These are phyloP conservation scores for Drosophila robusta DNA, from an alignment of 2,888 invertebrate genomes.

Conservation along the genomic window DNA sequence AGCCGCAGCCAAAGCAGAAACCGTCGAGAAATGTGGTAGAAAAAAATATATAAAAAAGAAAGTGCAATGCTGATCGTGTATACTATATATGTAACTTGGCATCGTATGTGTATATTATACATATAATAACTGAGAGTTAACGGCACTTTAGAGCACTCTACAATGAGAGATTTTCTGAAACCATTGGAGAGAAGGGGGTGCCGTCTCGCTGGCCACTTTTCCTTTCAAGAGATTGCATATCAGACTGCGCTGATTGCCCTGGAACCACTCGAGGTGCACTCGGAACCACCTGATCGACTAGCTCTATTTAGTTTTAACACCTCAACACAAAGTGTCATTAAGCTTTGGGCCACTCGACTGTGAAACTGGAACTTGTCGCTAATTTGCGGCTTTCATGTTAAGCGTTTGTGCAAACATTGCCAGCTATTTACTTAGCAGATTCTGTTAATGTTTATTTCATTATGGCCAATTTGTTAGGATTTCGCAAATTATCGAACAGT, in stretches of 20 bases:
- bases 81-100: slow-evolving; percentile 7
- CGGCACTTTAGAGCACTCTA: slow-evolving; percentile 46
- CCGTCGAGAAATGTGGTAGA: slow-evolving; percentile 58
- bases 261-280: slow-evolving; percentile 2
- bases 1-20: slow-evolving; percentile 38
- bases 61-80: slow-evolving; percentile 55
- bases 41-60: slow-evolving; percentile 57
- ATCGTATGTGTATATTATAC: slow-evolving; percentile 1
- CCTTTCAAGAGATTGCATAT: slow-evolving; percentile 45
- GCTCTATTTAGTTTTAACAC: slow-evolving; percentile 1
- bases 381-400: slow-evolving; percentile 42
- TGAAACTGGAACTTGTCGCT: slow-evolving; percentile 29
- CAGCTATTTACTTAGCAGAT: slow-evolving; percentile 15
- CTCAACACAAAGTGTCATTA: slow-evolving; percentile 31
- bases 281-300: background rate
- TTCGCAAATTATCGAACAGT: slow-evolving; percentile 31
- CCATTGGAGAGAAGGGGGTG: background rate
- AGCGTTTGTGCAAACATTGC: slow-evolving; percentile 38
- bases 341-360: slow-evolving; percentile 14
- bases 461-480: slow-evolving; percentile 19
- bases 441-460: slow-evolving; percentile 10
- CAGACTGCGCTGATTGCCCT: slow-evolving; percentile 4
- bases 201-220: slow-evolving; percentile 38
- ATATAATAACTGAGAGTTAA: slow-evolving; percentile 35
- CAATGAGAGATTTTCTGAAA: slow-evolving; percentile 37